These are phyloP conservation scores for Ametastegia equiseti DNA, from an alignment of 2,888 invertebrate species.

Conservation along the genomic window DNA sequence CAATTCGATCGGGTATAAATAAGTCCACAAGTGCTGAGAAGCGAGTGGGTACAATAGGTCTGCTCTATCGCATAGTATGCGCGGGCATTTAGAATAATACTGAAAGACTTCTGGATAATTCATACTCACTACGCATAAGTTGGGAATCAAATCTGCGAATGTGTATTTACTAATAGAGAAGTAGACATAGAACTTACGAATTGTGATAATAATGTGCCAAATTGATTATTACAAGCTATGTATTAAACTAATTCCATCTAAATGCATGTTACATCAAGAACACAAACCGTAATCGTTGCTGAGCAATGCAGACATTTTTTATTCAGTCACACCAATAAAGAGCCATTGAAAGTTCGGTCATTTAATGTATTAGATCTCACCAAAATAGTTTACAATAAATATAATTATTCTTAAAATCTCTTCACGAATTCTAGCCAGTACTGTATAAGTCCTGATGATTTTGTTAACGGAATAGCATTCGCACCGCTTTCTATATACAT, in stretches of 20 bases:
- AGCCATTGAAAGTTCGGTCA: slow-evolving; percentile 1
- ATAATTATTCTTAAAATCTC: slow-evolving; percentile 3
- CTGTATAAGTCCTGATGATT: neutral
- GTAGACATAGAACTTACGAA: too few species aligned
- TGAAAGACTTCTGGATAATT: too few species aligned
- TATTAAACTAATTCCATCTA: neutral
- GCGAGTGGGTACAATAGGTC: too few species aligned
- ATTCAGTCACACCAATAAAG: slow-evolving; percentile 6
- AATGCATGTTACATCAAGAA: slow-evolving; percentile 13
- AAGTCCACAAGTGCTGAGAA: too few species aligned
- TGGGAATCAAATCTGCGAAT: too few species aligned
- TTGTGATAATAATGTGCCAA: slow-evolving; percentile 10
- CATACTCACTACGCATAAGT: too few species aligned
- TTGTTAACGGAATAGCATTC: neutral
- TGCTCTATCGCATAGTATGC: too few species aligned
- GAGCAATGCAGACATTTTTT: slow-evolving; percentile 24
- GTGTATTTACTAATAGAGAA: too few species aligned
- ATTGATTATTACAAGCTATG: neutral
- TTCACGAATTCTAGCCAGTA: slow-evolving; percentile 12
- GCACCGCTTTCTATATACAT: neutral
- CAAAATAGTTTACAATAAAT: slow-evolving; percentile 29
- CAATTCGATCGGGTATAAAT: too few species aligned
- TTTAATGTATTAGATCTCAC: slow-evolving; percentile 5
- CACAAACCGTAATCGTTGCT: slow-evolving; percentile 28
- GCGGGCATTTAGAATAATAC: too few species aligned